Evolutionary conservation across 2,113 vertebrate species (phyloP), one percentile per base, ranked within the genome.

Genomic region (Ochotona princeps): DNA sequence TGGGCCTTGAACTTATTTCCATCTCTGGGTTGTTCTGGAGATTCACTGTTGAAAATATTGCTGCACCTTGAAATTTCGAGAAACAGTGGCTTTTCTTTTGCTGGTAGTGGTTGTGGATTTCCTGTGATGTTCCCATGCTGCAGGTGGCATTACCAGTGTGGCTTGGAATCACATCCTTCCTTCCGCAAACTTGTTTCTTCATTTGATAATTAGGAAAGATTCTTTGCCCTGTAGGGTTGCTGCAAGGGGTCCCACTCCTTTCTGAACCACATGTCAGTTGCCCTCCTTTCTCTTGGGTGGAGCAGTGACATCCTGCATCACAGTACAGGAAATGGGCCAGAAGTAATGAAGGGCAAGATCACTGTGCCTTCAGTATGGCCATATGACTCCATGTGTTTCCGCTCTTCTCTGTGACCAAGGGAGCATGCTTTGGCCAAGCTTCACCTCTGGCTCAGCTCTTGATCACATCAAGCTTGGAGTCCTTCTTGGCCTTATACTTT

Each of bases 61-160:
- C 38, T 44, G 38, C 38, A 44, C 38, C 44, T 83, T 38, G 65
- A 78, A 30, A 35, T 35, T 81, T 79, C 85, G 85, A 60, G 73
- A 88, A 84, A 79, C 2, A 2, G 47, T n/a, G 60, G 23, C 78
- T 87, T 88, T 90, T 15, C 65, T 73, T 73, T 82, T 91, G 72
- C 54, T 30, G n/a, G 9, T 18, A 2, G 18, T 25, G 49, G 23
- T 67, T 49, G 8, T 9, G 49, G 38, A 30, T 61, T 72, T 83
- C 81, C 60, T 8, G 1, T 67, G 14, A 25, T 57, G 10, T 47
- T 44, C 0, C 14, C 60, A 63, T 67, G 69, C 49, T 44, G 7
- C 8, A 1, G 1, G 12, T 35, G 65, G 1, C 14, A 3, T 28
- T 0, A 21, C 32, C 51, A 0, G 80, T 3, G 0, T 1, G 20